Evolutionary conservation across 2,888 invertebrate species (phyloP), one percentile per base, ranked within the genome.

Genomic region (Geophilus truncorum): DNA sequence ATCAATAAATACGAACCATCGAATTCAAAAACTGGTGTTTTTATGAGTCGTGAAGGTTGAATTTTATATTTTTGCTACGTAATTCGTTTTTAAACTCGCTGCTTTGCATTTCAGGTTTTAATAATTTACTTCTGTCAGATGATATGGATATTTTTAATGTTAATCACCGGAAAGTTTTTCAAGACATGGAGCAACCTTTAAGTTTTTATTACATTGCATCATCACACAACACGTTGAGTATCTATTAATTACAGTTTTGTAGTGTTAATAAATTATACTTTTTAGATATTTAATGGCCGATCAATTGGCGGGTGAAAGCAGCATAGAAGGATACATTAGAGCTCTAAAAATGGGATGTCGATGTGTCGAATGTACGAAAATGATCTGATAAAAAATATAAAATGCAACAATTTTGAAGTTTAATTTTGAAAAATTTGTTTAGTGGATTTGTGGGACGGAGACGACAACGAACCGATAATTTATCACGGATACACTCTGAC

Each of bases 141-240:
- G 86, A 88, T 83, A 89, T 90, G 84, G 87, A 89, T 82, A 85
- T 90, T 70, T 88, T 90, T 84, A 88, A 89, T 82, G 85, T 86
- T 7, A 85, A 86, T 10, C 89, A 90, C 83, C 86, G 85, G 32
- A 84, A 86, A 15, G 87, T 90, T 1, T 88, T 88, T 84, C 90
- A 90, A 84, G 90, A 91, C 84, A 91, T 91, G 91, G 88, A 85
- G 0, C 88, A 87, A 51, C 90, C 91, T 0, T 85, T 91, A 80
- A 85, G 88, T 25, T 87, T 90, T 84, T 91, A 91, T 84, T 91
- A 87, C 85, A 89, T 91, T 81, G 89, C 89, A 76, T 89, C 90
- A 1, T 91, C 90, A 0, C 91, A 91, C 84, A 91, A 91, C 85
- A 91, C 91, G 89, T 91, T n/a, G n/a, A n/a, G n/a, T n/a, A n/a